phyloP scores from a whole-genome alignment of 1,140 invertebrate species.

The Bombus difficillimus region DNA sequence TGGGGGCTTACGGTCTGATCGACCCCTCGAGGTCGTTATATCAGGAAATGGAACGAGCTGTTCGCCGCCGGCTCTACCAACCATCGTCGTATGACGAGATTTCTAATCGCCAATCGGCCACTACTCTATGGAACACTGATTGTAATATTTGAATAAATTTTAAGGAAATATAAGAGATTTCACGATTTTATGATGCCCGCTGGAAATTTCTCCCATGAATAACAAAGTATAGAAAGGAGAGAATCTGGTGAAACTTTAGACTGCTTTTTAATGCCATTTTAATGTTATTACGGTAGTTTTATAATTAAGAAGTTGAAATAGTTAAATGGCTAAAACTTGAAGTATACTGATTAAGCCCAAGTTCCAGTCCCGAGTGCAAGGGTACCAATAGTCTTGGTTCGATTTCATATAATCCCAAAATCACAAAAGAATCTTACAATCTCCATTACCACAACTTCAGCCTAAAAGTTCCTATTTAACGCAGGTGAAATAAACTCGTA shows the following conservation, averaged over 20 bases:
- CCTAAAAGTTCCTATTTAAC: background rate
- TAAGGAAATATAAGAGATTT: background rate
- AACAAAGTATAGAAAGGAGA: background rate
- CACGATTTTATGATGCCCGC: background rate
- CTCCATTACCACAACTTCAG: background rate
- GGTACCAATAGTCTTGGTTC: background rate
- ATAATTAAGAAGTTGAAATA: no score
- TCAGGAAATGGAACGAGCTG: constrained; percentile 32
- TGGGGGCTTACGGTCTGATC: constrained; percentile 34
- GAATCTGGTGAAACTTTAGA: background rate
- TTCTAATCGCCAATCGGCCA: background rate
- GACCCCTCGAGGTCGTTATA: constrained; percentile 48
- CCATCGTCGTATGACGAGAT: background rate
- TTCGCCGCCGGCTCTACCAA: background rate
- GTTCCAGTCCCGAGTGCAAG: background rate
- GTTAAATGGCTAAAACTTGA: no score
- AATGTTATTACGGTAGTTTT: no score
- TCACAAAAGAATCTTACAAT: background rate
- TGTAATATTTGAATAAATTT: background rate
- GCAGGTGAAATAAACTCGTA: background rate
- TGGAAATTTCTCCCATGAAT: background rate
- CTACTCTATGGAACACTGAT: background rate
- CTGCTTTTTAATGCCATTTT: no score
- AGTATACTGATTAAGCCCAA: no score
- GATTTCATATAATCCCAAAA: no score